Evolutionary conservation across 2,797 vertebrate species (phyloP), one percentile per base, ranked within the genome.

Genomic region (Helostoma temminkii): DNA sequence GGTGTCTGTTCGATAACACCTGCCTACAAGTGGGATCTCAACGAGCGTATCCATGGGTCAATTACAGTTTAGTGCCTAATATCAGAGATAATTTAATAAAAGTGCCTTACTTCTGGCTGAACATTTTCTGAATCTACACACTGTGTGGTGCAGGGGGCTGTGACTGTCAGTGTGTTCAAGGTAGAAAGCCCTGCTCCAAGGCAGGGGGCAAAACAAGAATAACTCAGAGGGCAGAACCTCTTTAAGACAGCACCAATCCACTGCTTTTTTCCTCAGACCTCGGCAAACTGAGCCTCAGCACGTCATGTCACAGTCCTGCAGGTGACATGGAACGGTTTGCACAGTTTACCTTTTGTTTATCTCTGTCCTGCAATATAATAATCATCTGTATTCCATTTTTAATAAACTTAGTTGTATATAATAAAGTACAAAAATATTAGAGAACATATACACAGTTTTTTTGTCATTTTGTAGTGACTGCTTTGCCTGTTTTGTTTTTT

Each of bases 371-470:
- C 90, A 90, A 93, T 94, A 94, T 93, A 94, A 94, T 95, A 94
- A 89, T 95, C 84, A 92, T 94, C 92, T 96, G 95, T 94, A 93
- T 93, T 94, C 88, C 91, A 92, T 93, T 95, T 94, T 95, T 95
- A 96, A 96, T 96, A 96, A 97, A 97, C 95, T 96, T 95, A 96
- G 94, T 94, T 94, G 94, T 95, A 95, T 95, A 94, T 95, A 94
- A 96, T 95, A 96, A 95, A 96, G 93, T 96, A 97, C 94, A 96
- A 95, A 96, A 97, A 96, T 97, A 97, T 96, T 94, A 96, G 96
- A 96, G 96, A 95, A 94, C 95, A 95, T 96, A 94, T 95, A 94
- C 92, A 93, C 91, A 93, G 91, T 94, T 94, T 94, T 89, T 91
- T 89, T 91, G 91, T 91, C 90, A 86, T 91, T 91, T 90, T 94